Evolutionary conservation across 2,797 vertebrate genomes (phyloP).

Genomic region (Ambastaia sidthimunki): DNA sequence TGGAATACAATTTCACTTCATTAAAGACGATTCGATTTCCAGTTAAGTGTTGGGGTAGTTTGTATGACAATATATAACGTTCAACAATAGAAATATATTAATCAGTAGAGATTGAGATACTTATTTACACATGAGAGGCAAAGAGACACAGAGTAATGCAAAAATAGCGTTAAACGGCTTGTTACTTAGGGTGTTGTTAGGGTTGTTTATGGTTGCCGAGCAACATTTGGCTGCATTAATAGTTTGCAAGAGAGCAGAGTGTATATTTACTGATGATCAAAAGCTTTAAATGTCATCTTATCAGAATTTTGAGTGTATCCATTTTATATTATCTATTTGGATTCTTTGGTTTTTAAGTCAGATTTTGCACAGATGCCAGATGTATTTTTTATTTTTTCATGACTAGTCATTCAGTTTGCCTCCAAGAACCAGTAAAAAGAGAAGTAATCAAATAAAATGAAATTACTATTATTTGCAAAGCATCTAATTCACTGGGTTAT

Average conservation of each 20-base stretch:
- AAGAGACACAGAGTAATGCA: not conserved
- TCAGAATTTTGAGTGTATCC: not conserved
- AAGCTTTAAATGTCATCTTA: too few relatives aligned
- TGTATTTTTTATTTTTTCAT: too few relatives aligned
- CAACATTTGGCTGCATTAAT: too few relatives aligned
- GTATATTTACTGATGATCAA: too few relatives aligned
- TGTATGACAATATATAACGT: not conserved
- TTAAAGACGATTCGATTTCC: not conserved
- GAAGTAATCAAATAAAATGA: not conserved
- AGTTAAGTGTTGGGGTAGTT: not conserved
- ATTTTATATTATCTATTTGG: too few relatives aligned
- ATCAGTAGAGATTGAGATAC: not conserved
- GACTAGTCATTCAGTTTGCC: not conserved
- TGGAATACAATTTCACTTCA: constrained; percentile 41
- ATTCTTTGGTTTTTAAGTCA: too few relatives aligned
- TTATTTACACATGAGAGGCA: not conserved
- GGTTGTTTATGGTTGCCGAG: too few relatives aligned
- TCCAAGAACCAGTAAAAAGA: not conserved
- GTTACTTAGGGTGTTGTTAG: too few relatives aligned
- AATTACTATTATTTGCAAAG: too few relatives aligned
- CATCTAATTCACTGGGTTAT: not conserved
- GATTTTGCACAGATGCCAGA: too few relatives aligned
- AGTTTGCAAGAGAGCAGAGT: too few relatives aligned
- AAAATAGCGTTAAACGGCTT: too few relatives aligned
- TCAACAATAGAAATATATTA: not conserved